Base-by-base conservation (phyloP, 2,888 invertebrate species). In the Desoria tigrina region DNA sequence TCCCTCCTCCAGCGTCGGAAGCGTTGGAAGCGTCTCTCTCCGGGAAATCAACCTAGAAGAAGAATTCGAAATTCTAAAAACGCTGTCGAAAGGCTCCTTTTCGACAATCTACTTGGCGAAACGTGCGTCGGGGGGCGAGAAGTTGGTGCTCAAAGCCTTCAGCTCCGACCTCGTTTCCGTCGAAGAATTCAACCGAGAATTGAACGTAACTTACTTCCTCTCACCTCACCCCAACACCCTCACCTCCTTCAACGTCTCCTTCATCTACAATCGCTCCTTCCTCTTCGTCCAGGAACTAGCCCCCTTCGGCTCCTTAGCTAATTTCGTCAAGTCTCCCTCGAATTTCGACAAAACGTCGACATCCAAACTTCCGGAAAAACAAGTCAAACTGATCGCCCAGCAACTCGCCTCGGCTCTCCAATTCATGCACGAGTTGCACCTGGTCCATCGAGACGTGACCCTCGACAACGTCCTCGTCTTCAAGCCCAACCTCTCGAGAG, bases 351-450 rank as follows among this genome's bases (percentile, higher is more conserved):
- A 39, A 39, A 16, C 39, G 9, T 11, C 9, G 45, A 84, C 84
- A 18, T 87, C 88, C 56, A 87, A 86, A 0, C 78, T 88, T 1
- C 83, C 84, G 58, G 85, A 92, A 80, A 84, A 89, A 42, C 90
- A 92, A 78, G 89, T 92, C 61, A 97, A 97, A 82, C 84, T 89
- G 76, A 92, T 97, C 54, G 90, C 94, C 16, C 89, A 90, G 78
- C 96, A 90, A 77, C 78, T 90, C 27, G 83, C 87, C 39, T 87
- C 88, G 0, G 90, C 90, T 0, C 79, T 91, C 61, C 89, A 90
- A 58, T 90, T 90, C 78, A 86, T 91, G 83, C 90, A 91, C 81
- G 86, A 87, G 69, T 88, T 90, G 77, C 84, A 86, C 74, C 79
- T 90, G 42, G 88, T 89, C 0, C 90, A 90, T 79, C 82, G 90